Conservation (phyloP, 2,797 vertebrate species). For the Lindbergichthys nudifrons region DNA sequence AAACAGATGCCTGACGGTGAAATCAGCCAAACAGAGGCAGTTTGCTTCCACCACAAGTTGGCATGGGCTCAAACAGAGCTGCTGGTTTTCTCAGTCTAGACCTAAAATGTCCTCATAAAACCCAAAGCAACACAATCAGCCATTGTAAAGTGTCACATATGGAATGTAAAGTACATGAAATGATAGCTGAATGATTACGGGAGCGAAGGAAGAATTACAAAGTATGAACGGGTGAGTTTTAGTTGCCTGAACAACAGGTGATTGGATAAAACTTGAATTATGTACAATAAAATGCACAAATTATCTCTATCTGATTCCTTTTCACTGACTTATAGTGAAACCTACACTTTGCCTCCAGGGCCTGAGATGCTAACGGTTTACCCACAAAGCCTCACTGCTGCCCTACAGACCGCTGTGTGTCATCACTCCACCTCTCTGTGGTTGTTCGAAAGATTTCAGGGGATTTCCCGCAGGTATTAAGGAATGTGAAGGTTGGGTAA, state of each 20-base stretch:
- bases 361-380: slow-evolving; percentile 9
- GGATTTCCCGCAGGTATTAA: slow-evolving; percentile 69
- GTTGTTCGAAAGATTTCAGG: slow-evolving; percentile 50
- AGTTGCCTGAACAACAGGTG: slow-evolving; percentile 15
- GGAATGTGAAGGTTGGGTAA: slow-evolving; percentile 36
- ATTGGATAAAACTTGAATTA: slow-evolving; percentile 5
- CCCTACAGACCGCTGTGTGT: slow-evolving; percentile 50
- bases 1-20: slow-evolving; percentile 31
- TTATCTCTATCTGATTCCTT: slow-evolving; percentile 16
- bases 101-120: slow-evolving; percentile 65
- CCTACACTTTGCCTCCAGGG: slow-evolving; percentile 37
- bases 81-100: slow-evolving; percentile 69
- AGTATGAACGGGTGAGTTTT: slow-evolving; percentile 22
- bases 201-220: slow-evolving; percentile 18
- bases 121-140: slow-evolving; percentile 45
- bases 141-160: slow-evolving; percentile 40
- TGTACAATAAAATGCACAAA: slow-evolving; percentile 16
- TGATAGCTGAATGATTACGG: slow-evolving; percentile 28
- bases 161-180: slow-evolving; percentile 32
- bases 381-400: slow-evolving; percentile 46
- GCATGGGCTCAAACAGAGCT: slow-evolving; percentile 66
- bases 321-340: slow-evolving; percentile 42
- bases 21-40: slow-evolving; percentile 60
- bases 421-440: slow-evolving; percentile 45
- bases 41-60: slow-evolving; percentile 63